These are phyloP conservation scores for Xiphydria camelus DNA, from an alignment of 2,888 invertebrate species.

Conservation along the genomic window DNA sequence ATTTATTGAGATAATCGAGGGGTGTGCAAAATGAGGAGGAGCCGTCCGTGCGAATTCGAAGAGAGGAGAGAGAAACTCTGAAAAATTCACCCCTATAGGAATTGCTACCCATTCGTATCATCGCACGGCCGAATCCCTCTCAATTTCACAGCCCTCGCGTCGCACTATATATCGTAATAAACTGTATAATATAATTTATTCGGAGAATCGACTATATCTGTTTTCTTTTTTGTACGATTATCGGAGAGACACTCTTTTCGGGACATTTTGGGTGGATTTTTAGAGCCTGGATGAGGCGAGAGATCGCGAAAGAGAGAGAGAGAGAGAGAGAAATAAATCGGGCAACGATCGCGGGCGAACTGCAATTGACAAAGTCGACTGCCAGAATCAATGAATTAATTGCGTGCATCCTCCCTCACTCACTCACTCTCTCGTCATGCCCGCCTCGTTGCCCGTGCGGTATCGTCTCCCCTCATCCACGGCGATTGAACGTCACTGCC, in stretches of 20 bases:
- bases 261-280: slow-evolving; percentile 51
- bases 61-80: neutral
- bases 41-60: neutral
- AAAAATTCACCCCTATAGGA: neutral
- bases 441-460: too few species aligned
- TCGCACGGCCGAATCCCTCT: neutral
- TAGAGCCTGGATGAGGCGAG: slow-evolving; percentile 49
- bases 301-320: slow-evolving; percentile 18
- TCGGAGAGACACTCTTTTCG: slow-evolving; percentile 18
- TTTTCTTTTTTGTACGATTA: slow-evolving; percentile 7
- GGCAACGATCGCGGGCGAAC: neutral
- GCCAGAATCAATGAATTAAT: neutral
- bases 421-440: slow-evolving; percentile 16
- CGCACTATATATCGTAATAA: too few species aligned
- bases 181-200: slow-evolving; percentile 1
- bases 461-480: slow-evolving; percentile 54
- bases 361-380: neutral
- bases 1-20: slow-evolving; percentile 16
- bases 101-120: neutral
- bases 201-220: neutral
- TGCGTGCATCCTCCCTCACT: neutral
- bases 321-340: slow-evolving; percentile 15
- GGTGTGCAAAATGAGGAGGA: slow-evolving; percentile 17
- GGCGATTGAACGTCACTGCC: slow-evolving; percentile 56
- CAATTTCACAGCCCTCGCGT: neutral